Percentiles rank a stretch among this genome's conserved stretches.
These are phyloP conservation scores for Hyperoodon ampullatus DNA, from an alignment of 2,113 vertebrate genomes.

Conservation along the genomic window DNA sequence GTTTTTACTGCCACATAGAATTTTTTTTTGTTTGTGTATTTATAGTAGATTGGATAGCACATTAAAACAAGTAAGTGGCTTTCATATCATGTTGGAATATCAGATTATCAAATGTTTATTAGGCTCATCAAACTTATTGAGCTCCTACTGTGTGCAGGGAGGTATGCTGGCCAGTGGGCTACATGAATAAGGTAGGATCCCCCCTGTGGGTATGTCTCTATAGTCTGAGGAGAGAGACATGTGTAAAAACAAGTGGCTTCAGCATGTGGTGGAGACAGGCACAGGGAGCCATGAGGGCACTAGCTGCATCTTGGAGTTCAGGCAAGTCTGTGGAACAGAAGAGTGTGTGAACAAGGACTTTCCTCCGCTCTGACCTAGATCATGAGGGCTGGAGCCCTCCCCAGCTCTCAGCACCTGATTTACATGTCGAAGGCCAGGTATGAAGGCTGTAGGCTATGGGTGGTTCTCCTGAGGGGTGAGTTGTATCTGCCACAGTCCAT, in stretches of 20 bases:
- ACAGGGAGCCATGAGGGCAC: rapidly evolving
- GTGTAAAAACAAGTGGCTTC: not conserved
- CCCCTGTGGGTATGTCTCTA: not conserved
- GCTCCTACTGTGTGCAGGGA: not conserved
- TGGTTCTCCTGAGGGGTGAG: not conserved
- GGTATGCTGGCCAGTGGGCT: not conserved
- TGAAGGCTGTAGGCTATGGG: not conserved
- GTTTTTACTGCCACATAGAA: not conserved
- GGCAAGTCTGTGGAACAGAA: not conserved
- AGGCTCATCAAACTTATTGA: not conserved
- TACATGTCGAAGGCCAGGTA: not conserved
- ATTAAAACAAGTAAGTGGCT: not conserved
- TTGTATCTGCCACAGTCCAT: too few relatives aligned
- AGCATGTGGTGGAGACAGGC: not conserved
- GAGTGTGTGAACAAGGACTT: not conserved
- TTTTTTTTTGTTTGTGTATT: not conserved
- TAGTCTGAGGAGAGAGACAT: not conserved
- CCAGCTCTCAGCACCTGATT: not conserved
- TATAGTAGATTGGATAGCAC: not conserved
- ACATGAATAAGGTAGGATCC: not conserved
- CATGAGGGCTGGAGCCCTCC: not conserved
- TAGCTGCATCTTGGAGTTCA: not conserved
- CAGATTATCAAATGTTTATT: not conserved
- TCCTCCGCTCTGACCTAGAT: not conserved
- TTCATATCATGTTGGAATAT: not conserved